A percentile compares a stretch with the other conserved stretches of the same genome.
Conservation (phyloP, 2,888 invertebrate genomes). For the Embidobia sp. region DNA sequence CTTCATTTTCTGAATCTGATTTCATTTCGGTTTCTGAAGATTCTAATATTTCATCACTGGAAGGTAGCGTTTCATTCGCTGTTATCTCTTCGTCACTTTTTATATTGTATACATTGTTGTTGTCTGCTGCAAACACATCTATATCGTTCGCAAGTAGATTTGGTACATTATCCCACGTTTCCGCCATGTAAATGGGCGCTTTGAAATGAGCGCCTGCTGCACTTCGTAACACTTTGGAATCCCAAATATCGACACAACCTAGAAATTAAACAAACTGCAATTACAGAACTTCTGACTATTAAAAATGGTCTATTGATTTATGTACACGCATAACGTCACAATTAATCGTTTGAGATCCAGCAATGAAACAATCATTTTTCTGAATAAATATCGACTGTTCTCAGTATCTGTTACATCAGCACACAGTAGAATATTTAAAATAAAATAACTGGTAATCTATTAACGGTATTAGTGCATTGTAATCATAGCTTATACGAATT, state of each 20-base stretch:
- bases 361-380: too few relatives aligned
- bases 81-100: conserved; percentile 1
- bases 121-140: conserved; percentile 87
- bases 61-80: background rate
- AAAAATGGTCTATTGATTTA: too few relatives aligned
- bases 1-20: background rate
- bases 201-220: conserved; percentile 94
- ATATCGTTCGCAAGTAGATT: conserved; percentile 82
- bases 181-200: conserved; percentile 85
- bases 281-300: too few relatives aligned
- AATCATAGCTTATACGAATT: too few relatives aligned
- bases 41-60: background rate
- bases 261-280: conserved; percentile 40
- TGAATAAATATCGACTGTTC: too few relatives aligned
- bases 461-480: too few relatives aligned
- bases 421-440: too few relatives aligned
- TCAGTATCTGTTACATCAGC: too few relatives aligned
- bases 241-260: conserved; percentile 96
- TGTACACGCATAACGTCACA: too few relatives aligned
- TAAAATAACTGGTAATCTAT: too few relatives aligned
- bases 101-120: conserved; percentile 77
- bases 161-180: conserved; percentile 86
- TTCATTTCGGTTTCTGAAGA: conserved; percentile 4
- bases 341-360: too few relatives aligned
- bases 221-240: conserved; percentile 91